Conservation (phyloP, 1,140 invertebrate species). For the Littorina saxatilis region DNA sequence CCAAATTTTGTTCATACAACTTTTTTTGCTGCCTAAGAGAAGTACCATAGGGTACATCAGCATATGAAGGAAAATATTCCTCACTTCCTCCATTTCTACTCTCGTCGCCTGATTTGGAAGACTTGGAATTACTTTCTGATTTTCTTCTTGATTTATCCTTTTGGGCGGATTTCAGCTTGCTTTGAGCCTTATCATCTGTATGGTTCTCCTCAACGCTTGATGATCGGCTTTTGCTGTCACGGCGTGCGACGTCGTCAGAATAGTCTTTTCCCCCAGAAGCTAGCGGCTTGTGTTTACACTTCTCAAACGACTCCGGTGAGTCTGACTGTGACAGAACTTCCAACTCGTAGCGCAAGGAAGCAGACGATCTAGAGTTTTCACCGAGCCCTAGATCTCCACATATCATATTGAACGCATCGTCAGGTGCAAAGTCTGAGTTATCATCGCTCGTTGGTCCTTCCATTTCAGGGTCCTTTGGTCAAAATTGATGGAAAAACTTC, state of each 20-base stretch:
- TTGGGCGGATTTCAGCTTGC: background rate
- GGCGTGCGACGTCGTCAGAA: background rate
- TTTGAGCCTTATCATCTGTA: background rate
- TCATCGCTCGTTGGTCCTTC: constrained; percentile 29
- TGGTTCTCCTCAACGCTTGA: background rate
- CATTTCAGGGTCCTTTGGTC: constrained; percentile 1
- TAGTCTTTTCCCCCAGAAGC: background rate
- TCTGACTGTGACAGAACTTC: constrained; percentile 1
- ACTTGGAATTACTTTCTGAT: background rate
- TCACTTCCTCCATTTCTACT: background rate
- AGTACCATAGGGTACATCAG: constrained; percentile 55
- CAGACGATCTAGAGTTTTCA: constrained; percentile 31
- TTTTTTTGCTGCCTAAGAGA: constrained; percentile 56
- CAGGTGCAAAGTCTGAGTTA: constrained; percentile 20
- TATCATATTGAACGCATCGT: constrained; percentile 52
- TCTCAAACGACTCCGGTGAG: background rate
- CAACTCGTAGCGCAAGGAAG: constrained; percentile 27
- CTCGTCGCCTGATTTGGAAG: background rate
- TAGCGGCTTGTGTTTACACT: background rate
- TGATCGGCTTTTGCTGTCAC: background rate
- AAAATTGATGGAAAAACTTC: background rate
- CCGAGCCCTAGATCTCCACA: constrained; percentile 63
- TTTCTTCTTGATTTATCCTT: background rate
- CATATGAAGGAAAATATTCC: constrained; percentile 56
- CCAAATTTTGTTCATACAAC: constrained; percentile 54